Evolutionary conservation across 2,113 vertebrate genomes (phyloP).

Genomic region (Eudorcas thomsonii): DNA sequence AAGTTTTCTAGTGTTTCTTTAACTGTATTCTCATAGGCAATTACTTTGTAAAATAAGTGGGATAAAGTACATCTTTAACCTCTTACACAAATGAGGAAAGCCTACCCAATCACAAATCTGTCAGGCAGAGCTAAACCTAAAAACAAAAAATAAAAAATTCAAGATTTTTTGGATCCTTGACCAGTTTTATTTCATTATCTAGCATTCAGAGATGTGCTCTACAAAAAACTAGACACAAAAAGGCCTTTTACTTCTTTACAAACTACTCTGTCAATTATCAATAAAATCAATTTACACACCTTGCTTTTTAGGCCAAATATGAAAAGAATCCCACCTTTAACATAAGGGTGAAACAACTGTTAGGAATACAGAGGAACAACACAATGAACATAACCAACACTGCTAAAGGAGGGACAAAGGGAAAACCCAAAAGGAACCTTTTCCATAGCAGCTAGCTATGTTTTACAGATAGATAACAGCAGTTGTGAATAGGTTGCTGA

Average conservation of each 20-base stretch:
- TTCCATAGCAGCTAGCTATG: neutral
- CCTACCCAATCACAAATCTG: neutral
- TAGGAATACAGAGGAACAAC: slow-evolving; percentile 38
- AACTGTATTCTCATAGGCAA: neutral
- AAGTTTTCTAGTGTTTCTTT: neutral
- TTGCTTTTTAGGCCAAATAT: slow-evolving; percentile 50
- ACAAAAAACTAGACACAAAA: slow-evolving; percentile 48
- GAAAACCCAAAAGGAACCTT: neutral
- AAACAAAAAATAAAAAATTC: neutral
- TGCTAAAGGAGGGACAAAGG: neutral
- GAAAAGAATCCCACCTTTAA: slow-evolving; percentile 31
- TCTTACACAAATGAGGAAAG: neutral
- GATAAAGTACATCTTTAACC: neutral
- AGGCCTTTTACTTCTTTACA: slow-evolving; percentile 59
- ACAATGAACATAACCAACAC: slow-evolving; percentile 23
- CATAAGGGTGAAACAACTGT: slow-evolving; percentile 12
- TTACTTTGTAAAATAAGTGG: neutral
- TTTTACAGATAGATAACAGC: neutral
- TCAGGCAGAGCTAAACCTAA: slow-evolving; percentile 23
- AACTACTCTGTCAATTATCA: slow-evolving; percentile 40
- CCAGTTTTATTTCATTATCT: slow-evolving; percentile 42
- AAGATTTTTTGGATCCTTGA: slow-evolving; percentile 46
- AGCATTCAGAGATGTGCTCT: slow-evolving; percentile 40
- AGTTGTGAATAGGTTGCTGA: neutral
- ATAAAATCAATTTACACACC: slow-evolving; percentile 47